Conservation (phyloP, 2,113 vertebrate genomes). For the Madoqua kirkii region DNA sequence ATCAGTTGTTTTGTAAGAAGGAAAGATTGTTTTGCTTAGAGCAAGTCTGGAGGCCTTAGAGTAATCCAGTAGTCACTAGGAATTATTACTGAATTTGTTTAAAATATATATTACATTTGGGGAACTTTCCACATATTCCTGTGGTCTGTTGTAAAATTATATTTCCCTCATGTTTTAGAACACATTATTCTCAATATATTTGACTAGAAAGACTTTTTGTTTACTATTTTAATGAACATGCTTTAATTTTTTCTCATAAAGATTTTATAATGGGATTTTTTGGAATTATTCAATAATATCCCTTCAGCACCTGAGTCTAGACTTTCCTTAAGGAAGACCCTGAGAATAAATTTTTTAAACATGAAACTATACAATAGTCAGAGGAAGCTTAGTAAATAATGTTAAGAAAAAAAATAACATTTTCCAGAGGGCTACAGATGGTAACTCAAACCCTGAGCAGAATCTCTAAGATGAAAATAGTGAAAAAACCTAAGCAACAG, state of each 20-base stretch:
- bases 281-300: background rate
- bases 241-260: background rate
- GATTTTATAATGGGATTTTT: background rate
- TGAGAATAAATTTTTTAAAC: background rate
- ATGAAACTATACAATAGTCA: background rate
- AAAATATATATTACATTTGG: background rate
- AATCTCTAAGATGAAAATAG: background rate
- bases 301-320: background rate
- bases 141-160: background rate
- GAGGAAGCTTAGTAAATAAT: background rate
- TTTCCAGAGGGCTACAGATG: background rate
- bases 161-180: background rate
- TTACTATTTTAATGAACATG: background rate
- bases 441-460: background rate
- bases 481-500: background rate
- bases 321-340: background rate
- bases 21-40: constrained; percentile 1
- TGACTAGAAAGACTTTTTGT: background rate
- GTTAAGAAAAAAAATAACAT: background rate
- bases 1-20: background rate
- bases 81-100: constrained; percentile 13
- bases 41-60: background rate
- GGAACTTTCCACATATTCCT: background rate
- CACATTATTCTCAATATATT: background rate
- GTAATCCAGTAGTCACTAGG: background rate